Evolutionary conservation across 2,888 invertebrate genomes (phyloP).

Genomic region (Noctua comes): DNA sequence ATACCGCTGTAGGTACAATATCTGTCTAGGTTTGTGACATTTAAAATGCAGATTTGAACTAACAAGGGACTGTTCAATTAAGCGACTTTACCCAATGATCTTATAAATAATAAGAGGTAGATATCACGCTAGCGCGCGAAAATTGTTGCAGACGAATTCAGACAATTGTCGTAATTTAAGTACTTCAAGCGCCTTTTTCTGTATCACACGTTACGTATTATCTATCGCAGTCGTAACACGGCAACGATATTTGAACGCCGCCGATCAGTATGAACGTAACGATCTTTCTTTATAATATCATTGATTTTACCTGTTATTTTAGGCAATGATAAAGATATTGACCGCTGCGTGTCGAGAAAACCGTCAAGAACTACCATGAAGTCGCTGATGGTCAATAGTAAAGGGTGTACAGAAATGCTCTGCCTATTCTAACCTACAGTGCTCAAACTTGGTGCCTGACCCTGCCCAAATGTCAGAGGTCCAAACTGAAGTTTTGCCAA

Average conservation of each 20-base stretch:
- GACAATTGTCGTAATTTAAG: too few species aligned
- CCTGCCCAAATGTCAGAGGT: neutral
- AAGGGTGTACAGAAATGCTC: neutral
- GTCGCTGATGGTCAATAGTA: neutral
- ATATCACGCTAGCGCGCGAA: too few species aligned
- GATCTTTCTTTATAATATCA: too few species aligned
- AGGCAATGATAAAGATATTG: neutral
- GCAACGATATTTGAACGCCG: too few species aligned
- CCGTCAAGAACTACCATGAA: neutral
- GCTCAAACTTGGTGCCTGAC: neutral
- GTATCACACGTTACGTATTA: too few species aligned
- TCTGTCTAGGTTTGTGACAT: conserved; percentile 13
- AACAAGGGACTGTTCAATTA: neutral
- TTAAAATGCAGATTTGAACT: conserved; percentile 16
- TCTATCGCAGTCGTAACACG: too few species aligned
- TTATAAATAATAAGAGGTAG: too few species aligned
- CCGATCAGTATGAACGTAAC: too few species aligned
- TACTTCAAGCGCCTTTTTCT: too few species aligned
- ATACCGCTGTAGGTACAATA: conserved; percentile 12
- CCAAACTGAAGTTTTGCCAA: neutral
- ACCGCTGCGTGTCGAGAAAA: neutral
- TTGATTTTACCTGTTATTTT: neutral
- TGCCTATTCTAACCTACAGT: neutral
- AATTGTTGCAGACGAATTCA: too few species aligned
- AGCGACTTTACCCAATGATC: neutral